Evolutionary conservation across 1,140 invertebrate genomes (phyloP).

Genomic region (Solenopsis fugax): DNA sequence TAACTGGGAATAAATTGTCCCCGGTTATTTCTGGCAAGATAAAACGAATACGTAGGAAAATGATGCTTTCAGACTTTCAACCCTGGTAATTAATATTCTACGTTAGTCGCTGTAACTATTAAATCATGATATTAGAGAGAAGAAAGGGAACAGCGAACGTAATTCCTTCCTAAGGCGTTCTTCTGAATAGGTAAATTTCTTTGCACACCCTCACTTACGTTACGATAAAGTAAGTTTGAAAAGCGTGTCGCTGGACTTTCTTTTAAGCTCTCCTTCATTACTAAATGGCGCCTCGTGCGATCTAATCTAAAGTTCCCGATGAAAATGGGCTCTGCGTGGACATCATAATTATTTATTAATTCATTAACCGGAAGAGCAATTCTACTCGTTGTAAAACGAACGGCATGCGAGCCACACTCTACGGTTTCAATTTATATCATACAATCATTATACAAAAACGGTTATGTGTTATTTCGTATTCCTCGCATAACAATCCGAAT

Average conservation of each 20-base stretch:
- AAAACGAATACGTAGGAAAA: neutral
- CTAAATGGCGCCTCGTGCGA: slow-evolving; percentile 12
- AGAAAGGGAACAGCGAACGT: neutral
- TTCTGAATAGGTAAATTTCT: slow-evolving; percentile 15
- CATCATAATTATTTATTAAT: slow-evolving; percentile 8
- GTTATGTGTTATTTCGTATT: neutral
- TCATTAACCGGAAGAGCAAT: neutral
- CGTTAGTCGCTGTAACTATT: neutral
- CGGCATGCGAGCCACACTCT: neutral
- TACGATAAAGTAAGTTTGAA: slow-evolving; percentile 6
- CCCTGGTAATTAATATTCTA: slow-evolving; percentile 25
- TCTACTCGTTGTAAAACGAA: neutral
- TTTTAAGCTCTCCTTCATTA: slow-evolving; percentile 13
- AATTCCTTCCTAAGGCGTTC: neutral
- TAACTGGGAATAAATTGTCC: slow-evolving; percentile 36
- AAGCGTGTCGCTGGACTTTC: neutral
- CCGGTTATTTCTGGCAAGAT: neutral
- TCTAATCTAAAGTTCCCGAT: slow-evolving; percentile 25
- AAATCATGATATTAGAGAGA: slow-evolving; percentile 8
- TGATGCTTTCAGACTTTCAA: neutral
- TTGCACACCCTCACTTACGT: neutral
- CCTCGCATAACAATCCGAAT: too few species aligned
- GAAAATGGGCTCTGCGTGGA: neutral
- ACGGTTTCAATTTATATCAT: neutral
- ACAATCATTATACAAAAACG: neutral